Evolutionary conservation across 2,888 invertebrate genomes (phyloP).

Genomic region (Sarcophaga rosellei): DNA sequence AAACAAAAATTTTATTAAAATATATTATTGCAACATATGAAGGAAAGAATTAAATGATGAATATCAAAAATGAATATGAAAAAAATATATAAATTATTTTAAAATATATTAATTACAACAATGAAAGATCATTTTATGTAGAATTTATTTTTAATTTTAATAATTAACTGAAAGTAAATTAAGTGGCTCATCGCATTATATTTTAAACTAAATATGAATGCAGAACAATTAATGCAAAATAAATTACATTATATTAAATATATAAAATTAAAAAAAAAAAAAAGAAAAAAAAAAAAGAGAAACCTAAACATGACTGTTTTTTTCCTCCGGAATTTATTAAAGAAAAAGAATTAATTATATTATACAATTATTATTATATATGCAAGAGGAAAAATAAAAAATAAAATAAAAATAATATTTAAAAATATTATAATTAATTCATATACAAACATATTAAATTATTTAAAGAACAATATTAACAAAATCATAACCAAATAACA

Average conservation of each 20-base stretch:
- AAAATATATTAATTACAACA: slow-evolving; percentile 18
- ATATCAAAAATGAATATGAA: slow-evolving; percentile 32
- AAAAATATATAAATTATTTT: slow-evolving; percentile 44
- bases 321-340: slow-evolving; percentile 68
- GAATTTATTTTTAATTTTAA: slow-evolving; percentile 38
- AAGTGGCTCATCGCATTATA: slow-evolving; percentile 77
- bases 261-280: slow-evolving; percentile 46
- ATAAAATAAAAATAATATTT: not conserved
- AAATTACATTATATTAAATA: slow-evolving; percentile 26
- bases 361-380: slow-evolving; percentile 21
- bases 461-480: not conserved
- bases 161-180: slow-evolving; percentile 57
- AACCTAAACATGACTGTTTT: slow-evolving; percentile 75
- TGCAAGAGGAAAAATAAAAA: not conserved
- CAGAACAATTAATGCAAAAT: slow-evolving; percentile 34
- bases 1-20: too few species aligned
- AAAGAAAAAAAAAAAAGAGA: slow-evolving; percentile 60
- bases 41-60: slow-evolving; percentile 31
- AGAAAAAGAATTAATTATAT: slow-evolving; percentile 39
- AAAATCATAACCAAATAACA: not conserved
- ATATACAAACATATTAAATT: not conserved
- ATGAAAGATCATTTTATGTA: slow-evolving; percentile 36
- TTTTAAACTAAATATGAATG: slow-evolving; percentile 51
- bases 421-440: not conserved
- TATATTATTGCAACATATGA: too few species aligned